Evolutionary conservation across 2,888 invertebrate species (phyloP).

Genomic region (Folsomia manolachei): DNA sequence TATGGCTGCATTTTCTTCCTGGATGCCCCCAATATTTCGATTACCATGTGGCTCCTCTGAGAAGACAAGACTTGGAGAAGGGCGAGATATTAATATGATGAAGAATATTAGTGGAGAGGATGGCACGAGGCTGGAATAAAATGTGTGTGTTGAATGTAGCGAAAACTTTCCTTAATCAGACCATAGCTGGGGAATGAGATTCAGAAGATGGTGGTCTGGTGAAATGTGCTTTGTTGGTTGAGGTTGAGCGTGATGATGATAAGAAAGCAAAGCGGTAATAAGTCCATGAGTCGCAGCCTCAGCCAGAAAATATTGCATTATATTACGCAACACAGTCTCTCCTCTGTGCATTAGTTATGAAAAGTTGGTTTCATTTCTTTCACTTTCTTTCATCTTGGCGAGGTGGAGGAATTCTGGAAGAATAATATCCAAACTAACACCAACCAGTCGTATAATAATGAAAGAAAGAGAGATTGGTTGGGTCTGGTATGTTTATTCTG

Average conservation of each 20-base stretch:
- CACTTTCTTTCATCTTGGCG: not conserved
- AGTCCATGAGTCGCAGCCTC: not conserved
- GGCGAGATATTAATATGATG: not conserved
- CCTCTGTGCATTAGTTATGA: conserved; percentile 15
- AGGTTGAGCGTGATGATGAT: not conserved
- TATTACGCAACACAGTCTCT: not conserved
- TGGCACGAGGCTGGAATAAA: conserved; percentile 8
- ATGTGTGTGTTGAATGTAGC: conserved; percentile 17
- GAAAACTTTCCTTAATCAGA: conserved; percentile 1
- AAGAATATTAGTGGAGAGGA: conserved; percentile 3
- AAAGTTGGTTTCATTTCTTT: conserved; percentile 10
- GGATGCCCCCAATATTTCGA: no score
- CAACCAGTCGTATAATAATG: no score
- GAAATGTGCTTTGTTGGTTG: no score
- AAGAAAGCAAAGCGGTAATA: not conserved
- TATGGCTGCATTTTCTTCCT: no score
- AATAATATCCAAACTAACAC: no score
- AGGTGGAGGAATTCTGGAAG: no score
- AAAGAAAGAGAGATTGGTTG: no score
- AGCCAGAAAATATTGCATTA: conserved; percentile 2
- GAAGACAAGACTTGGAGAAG: not conserved
- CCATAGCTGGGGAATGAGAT: no score
- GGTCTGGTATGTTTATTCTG: no score
- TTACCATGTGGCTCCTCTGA: not conserved
- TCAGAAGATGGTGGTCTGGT: no score